Evolutionary conservation across 2,888 invertebrate genomes (phyloP).

Genomic region (Tribolium freemani): DNA sequence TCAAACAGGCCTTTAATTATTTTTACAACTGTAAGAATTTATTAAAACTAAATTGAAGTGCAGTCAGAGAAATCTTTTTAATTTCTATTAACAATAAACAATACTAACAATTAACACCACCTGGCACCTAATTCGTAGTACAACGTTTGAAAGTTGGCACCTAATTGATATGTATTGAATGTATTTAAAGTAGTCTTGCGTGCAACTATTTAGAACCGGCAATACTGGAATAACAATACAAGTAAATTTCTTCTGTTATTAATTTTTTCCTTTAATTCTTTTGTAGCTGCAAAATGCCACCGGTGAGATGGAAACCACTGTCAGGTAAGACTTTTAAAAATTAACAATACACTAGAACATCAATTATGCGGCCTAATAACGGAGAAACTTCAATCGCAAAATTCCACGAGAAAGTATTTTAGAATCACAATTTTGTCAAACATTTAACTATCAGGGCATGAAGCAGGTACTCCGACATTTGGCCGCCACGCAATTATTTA

Average conservation of each 20-base stretch:
- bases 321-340: slow-evolving; percentile 48
- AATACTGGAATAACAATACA: slow-evolving; percentile 1
- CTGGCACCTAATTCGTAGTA: not conserved
- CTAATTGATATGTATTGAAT: slow-evolving; percentile 25
- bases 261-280: slow-evolving; percentile 29
- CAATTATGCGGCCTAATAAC: slow-evolving; percentile 16
- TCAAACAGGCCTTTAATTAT: not conserved
- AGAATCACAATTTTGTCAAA: not conserved
- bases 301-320: slow-evolving; percentile 56
- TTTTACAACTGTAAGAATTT: not conserved
- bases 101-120: not conserved
- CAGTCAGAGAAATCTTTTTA: not conserved
- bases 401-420: slow-evolving; percentile 12
- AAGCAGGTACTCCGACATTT: not conserved
- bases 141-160: slow-evolving; percentile 17
- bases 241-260: slow-evolving; percentile 1
- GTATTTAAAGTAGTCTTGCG: slow-evolving; percentile 17
- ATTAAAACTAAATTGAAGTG: not conserved
- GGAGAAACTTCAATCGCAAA: slow-evolving; percentile 22
- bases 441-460: not conserved
- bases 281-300: slow-evolving; percentile 51
- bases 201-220: slow-evolving; percentile 27
- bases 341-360: slow-evolving; percentile 8
- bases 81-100: not conserved
- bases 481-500: not conserved